Percentiles rank a stretch among this genome's conserved stretches.
phyloP scores from a whole-genome alignment of 2,113 vertebrate species.

The Campylomormyrus tamandua region DNA sequence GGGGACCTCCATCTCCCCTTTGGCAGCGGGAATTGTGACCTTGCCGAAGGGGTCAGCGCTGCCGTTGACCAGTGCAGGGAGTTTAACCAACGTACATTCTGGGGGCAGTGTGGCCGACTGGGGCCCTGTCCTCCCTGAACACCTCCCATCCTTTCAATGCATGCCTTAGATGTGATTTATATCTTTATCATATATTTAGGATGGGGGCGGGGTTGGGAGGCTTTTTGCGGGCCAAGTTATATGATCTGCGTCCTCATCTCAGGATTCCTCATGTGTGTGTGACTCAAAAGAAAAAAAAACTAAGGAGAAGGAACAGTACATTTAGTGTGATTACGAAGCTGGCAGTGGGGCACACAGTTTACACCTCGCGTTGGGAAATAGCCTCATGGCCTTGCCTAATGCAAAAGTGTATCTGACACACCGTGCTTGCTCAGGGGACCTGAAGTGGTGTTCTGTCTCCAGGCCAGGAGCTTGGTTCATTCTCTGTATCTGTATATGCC shows the following conservation, averaged over 20 bases:
- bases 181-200: background rate
- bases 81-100: background rate
- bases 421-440: background rate
- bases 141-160: background rate
- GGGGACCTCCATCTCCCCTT: background rate
- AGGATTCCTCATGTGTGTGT: background rate
- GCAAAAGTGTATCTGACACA: background rate
- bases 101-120: background rate
- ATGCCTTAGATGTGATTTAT: background rate
- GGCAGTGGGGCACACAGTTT: background rate
- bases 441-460: background rate
- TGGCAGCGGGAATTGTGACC: constrained; percentile 1
- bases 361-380: background rate
- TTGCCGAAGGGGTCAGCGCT: background rate
- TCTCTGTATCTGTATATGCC: background rate
- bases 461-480: background rate
- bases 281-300: background rate
- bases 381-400: background rate
- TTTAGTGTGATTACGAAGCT: background rate
- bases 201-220: background rate
- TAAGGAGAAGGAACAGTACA: background rate
- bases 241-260: background rate
- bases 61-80: background rate
- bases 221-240: background rate
- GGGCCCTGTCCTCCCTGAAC: background rate